Evolutionary conservation across 2,113 vertebrate species (phyloP).

Genomic region (Hyla sarda): DNA sequence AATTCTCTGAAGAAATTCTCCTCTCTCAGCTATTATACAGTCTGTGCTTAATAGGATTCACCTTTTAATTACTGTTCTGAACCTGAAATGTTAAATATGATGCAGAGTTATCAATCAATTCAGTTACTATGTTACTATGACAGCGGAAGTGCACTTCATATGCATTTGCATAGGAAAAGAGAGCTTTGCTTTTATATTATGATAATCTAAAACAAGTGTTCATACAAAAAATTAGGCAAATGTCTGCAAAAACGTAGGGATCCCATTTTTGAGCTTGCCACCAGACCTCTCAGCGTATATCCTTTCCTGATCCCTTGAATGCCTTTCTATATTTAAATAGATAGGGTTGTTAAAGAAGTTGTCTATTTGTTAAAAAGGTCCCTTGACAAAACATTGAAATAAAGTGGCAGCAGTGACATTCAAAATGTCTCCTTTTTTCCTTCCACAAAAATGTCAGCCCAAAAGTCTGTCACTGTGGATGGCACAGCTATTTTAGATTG

Average conservation of each 20-base stretch:
- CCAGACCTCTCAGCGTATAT: neutral
- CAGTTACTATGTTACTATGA: neutral
- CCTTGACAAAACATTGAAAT: too few relatives aligned
- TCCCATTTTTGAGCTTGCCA: neutral
- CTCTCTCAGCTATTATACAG: conserved; percentile 45
- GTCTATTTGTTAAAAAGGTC: too few relatives aligned
- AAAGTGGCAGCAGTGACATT: too few relatives aligned
- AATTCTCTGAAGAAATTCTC: conserved; percentile 56
- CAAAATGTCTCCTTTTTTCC: too few relatives aligned
- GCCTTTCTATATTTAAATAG: too few relatives aligned
- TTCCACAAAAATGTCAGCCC: too few relatives aligned
- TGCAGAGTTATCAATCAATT: conserved; percentile 49
- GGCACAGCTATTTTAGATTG: too few relatives aligned
- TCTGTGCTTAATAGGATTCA: conserved; percentile 52
- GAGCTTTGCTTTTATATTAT: neutral
- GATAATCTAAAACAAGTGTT: neutral
- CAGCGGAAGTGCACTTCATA: neutral
- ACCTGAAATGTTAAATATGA: conserved; percentile 53
- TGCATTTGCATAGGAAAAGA: neutral
- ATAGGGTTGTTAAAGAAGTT: too few relatives aligned
- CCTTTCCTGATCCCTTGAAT: neutral
- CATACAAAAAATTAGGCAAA: neutral
- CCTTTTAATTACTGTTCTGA: conserved; percentile 55
- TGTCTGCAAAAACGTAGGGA: too few relatives aligned
- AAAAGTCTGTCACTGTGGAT: too few relatives aligned